phyloP scores from a whole-genome alignment of 2,113 vertebrate species.

The Paracanthobrama guichenoti region DNA sequence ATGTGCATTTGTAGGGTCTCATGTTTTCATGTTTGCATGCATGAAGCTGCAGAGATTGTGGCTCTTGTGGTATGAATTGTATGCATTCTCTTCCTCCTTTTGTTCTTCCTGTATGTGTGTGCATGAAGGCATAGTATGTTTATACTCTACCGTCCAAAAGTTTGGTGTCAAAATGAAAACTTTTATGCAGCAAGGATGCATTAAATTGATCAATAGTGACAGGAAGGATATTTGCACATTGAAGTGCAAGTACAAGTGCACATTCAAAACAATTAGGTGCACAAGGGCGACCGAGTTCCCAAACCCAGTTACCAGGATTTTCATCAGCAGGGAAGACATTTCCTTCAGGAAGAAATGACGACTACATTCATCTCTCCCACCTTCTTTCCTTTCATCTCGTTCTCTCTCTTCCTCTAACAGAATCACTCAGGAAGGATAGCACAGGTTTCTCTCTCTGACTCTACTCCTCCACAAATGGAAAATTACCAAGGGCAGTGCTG shows the following conservation, averaged over 20 bases:
- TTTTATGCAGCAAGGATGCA: neutral
- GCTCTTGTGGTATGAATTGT: neutral
- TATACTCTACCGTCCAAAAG: neutral
- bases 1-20: slow-evolving; percentile 7
- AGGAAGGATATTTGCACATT: neutral
- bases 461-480: neutral
- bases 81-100: neutral
- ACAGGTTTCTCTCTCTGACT: slow-evolving; percentile 28
- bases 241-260: neutral
- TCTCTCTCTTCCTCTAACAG: slow-evolving; percentile 5
- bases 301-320: neutral
- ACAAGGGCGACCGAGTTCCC: neutral
- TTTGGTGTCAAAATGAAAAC: neutral
- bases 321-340: neutral
- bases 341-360: slow-evolving; percentile 3
- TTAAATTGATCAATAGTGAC: neutral
- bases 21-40: neutral
- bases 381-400: neutral
- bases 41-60: neutral
- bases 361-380: neutral
- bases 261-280: neutral
- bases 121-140: neutral
- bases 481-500: slow-evolving; percentile 3
- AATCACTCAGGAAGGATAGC: slow-evolving; percentile 3
- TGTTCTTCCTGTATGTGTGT: slow-evolving; percentile 7